Base-by-base conservation (phyloP, 2,888 invertebrate genomes). In the Heliconius erato region DNA sequence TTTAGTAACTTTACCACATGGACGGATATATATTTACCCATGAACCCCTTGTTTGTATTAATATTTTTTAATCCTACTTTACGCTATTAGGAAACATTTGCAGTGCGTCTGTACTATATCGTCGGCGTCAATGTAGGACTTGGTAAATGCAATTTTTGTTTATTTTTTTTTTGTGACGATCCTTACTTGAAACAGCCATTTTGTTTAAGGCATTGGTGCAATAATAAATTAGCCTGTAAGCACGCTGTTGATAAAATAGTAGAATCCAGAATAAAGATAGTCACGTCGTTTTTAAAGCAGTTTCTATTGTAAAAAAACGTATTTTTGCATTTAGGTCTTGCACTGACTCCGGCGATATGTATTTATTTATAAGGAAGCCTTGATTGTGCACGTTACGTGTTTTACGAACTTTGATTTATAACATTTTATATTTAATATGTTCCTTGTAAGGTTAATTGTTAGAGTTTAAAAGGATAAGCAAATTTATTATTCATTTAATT, bases 21-120 rank as follows among this genome's bases (percentile, higher is more conserved):
- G 94, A 94, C 94, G 94, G 94, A 94, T 91, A 92, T 89, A 90
- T 85, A 87, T 89, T 90, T 88, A 88, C 86, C 83, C 87, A 86
- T 86, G 86, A 85, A 85, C 82, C 84, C 85, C 83, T 82, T 82
- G 71, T 85, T 83, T 84, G 83, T 84, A 84, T 84, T 54, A 68
- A 79, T 79, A 84, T 80, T 79, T 28, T 44, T 32, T 78, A 67
- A 80, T 76, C 79, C 65, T 85, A 82, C 84, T 63, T 77, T 79
- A 81, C 65, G 74, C 77, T 85, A 85, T 82, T 83, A 84, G 82
- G 83, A 85, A 82, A 79, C 83, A 76, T 76, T 11, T 77, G 77
- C 54, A 77, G 80, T 82, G 78, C 78, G 54, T 82, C 28, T 83
- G 80, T 77, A 79, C 23, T 40, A 40, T 40, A 19, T 54, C 54